These are phyloP conservation scores for Xylophagus ater DNA, from an alignment of 2,888 invertebrate genomes.

Conservation along the genomic window DNA sequence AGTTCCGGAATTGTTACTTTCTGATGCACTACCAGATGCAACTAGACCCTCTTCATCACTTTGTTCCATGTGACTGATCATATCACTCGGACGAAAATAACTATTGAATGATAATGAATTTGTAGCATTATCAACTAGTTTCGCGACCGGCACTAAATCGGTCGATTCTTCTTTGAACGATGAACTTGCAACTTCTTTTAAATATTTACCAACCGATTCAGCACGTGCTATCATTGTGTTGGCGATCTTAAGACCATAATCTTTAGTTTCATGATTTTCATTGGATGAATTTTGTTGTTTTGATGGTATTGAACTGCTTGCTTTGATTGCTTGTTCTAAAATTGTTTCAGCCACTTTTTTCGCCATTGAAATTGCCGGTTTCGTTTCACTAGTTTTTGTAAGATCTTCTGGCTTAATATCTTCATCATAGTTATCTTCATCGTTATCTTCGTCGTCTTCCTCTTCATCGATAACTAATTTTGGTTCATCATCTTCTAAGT, in stretches of 20 bases:
- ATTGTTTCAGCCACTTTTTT: slow-evolving; percentile 50
- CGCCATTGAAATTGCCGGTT: slow-evolving; percentile 41
- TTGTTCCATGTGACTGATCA: slow-evolving; percentile 36
- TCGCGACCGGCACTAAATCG: slow-evolving; percentile 68
- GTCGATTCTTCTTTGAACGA: slow-evolving; percentile 43
- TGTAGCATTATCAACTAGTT: slow-evolving; percentile 63
- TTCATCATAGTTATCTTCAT: slow-evolving; percentile 22
- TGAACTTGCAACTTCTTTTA: slow-evolving; percentile 36
- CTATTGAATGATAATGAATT: slow-evolving; percentile 49
- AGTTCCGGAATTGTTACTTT: slow-evolving; percentile 72
- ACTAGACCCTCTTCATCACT: slow-evolving; percentile 65
- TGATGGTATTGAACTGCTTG: slow-evolving; percentile 19
- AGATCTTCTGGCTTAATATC: slow-evolving; percentile 22
- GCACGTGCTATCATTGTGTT: slow-evolving; percentile 48
- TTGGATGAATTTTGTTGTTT: slow-evolving; percentile 1
- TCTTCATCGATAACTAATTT: slow-evolving; percentile 39
- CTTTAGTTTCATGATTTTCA: slow-evolving; percentile 36
- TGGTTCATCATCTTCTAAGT: slow-evolving; percentile 46
- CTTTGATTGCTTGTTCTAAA: slow-evolving; percentile 42
- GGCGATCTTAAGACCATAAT: slow-evolving; percentile 45
- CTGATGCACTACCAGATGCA: slow-evolving; percentile 66
- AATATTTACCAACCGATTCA: slow-evolving; percentile 34
- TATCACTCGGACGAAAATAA: slow-evolving; percentile 45
- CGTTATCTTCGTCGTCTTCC: slow-evolving; percentile 25
- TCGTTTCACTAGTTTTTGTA: slow-evolving; percentile 2